Conservation (phyloP, 2,797 vertebrate species). For the Neosalanx taihuensis region DNA sequence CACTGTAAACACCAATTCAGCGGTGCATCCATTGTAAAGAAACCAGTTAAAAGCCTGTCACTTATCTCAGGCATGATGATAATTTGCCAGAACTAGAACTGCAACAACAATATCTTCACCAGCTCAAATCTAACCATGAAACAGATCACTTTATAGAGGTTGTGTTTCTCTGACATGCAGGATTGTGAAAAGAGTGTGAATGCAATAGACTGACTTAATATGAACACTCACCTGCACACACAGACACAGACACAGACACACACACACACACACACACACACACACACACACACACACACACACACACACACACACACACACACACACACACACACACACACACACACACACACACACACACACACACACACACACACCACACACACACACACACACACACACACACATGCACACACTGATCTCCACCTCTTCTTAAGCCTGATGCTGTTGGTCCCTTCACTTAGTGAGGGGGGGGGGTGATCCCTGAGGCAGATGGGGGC, state of each 20-base stretch:
- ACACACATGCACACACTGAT: neutral
- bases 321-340: neutral
- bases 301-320: constrained; percentile 1
- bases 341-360: constrained; percentile 4
- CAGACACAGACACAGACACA: neutral
- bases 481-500: constrained; percentile 57
- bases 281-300: neutral
- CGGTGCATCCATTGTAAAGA: constrained; percentile 27
- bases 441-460: constrained; percentile 4
- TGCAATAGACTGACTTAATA: neutral
- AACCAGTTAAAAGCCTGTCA: constrained; percentile 37
- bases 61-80: constrained; percentile 38
- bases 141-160: neutral
- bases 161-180: neutral
- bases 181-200: neutral
- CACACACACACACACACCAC: neutral
- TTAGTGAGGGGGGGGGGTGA: constrained; percentile 22
- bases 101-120: neutral
- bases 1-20: constrained; percentile 36
- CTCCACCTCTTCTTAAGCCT: neutral
- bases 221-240: neutral
- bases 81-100: constrained; percentile 37
- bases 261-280: neutral
- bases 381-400: neutral
- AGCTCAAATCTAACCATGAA: neutral